Evolutionary conservation across 2,113 vertebrate species (phyloP), one percentile per base, ranked within the genome.

Genomic region (Grus americana): DNA sequence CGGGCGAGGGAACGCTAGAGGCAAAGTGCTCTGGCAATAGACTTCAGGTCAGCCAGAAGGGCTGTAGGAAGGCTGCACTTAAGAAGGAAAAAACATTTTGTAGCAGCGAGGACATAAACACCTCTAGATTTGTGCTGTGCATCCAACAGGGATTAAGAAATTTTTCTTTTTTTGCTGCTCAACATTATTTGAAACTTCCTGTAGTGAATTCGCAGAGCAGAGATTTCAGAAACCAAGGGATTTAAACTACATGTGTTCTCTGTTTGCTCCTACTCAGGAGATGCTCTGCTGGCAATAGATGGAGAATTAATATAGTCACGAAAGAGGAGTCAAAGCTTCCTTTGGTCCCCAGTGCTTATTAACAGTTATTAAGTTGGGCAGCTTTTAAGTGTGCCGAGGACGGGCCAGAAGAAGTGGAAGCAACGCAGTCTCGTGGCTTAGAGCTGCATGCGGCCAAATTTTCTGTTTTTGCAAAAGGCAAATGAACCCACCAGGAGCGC

Each of bases 271-370:
- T 71, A 3, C 62, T 86, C 62, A 29, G 47, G 72, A 87, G 78
- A 63, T 79, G 70, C 62, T 32, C 5, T 9, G 54, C 49, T 65
- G 81, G 85, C 83, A 79, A 47, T n/a, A 79, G 78, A 79, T 38
- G n/a, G 91, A 93, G 79, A 73, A 71, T 42, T 9, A 91, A 96
- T 58, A 73, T 4, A 44, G 65, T 54, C 70, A 72, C 21, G 3
- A 71, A 92, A 96, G 76, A 88, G 73, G 67, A 96, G 79, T 12
- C 79, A 79, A 85, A 80, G 92, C 88, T 88, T 92, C 79, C 90
- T 70, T 93, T 80, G 55, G 92, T 78, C 59, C 79, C 55, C 88
- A 19, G 86, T n/a, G 42, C 66, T 90, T 91, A 96, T 97, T 96
- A 95, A 66, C 12, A 94, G 57, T 90, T 93, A 94, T 93, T 91